Base-by-base conservation (phyloP, 2,113 vertebrate species). In the Octodon degus region DNA sequence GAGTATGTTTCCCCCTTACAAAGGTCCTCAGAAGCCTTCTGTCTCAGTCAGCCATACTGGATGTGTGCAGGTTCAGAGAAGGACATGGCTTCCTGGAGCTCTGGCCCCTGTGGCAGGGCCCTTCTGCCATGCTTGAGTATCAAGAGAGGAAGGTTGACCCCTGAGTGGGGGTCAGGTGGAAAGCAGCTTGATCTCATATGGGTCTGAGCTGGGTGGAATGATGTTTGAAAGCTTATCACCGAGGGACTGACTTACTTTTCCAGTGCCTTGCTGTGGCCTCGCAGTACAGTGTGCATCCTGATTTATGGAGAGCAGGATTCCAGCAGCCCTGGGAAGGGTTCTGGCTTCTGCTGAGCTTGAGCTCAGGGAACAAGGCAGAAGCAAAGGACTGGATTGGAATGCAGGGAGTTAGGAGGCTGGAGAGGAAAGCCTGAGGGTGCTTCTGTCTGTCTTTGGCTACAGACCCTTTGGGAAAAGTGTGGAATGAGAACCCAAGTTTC, bases 271-370 rank as follows among this genome's bases (percentile, higher is more conserved):
- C 47, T 96, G 89, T 63, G 81, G 55, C 55, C 74, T 58, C 40
- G 30, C 7, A 27, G 87, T 67, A 87, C 80, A 87, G 76, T 67
- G 70, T 47, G 37, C 77, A 58, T 34, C 25, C 81, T 97, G 95
- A 96, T 93, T 96, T 96, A 96, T 84, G 65, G 91, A 70, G 43
- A 1, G 0, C 85, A 74, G 34, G 84, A n/a, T 53, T 86, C 92
- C 47, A 93, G 84, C 62, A 76, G 84, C 80, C 83, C 85, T 10
- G 47, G 72, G 63, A 86, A 97, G 70, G 0, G n/a, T n/a, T 96
- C 91, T 97, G 94, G 17, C 82, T 95, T 93, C 80, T 89, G 47
- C 88, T 63, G 16, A 3, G 25, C 55, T 83, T 47, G 34, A 92
- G 76, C 19, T 93, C 62, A 47, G 13, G 20, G 77, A 85, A 67